Conservation (phyloP, 2,888 invertebrate genomes). For the Hemaris fuciformis region DNA sequence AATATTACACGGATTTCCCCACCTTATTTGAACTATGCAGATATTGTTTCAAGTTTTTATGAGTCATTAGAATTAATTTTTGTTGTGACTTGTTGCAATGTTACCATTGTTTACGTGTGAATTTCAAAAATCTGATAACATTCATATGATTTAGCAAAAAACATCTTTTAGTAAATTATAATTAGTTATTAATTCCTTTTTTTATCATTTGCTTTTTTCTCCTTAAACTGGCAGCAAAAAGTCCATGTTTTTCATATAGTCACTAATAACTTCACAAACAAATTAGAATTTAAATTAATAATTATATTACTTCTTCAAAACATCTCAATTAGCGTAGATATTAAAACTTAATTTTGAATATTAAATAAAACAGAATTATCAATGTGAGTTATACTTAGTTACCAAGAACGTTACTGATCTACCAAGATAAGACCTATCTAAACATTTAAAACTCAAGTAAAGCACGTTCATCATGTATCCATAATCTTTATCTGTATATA, state of each 20-base stretch:
- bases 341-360: not conserved
- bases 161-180: too few species aligned
- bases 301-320: too few species aligned
- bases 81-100: too few species aligned
- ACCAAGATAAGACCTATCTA: not conserved
- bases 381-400: not conserved
- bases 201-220: too few species aligned
- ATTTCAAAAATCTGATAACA: too few species aligned
- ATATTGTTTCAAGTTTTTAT: not conserved
- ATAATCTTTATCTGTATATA: not conserved
- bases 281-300: not conserved
- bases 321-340: too few species aligned
- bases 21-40: constrained; percentile 13
- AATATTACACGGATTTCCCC: constrained; percentile 65
- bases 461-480: not conserved
- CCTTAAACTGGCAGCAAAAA: not conserved
- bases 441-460: not conserved
- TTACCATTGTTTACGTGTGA: not conserved
- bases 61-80: not conserved
- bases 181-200: too few species aligned
- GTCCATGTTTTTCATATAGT: not conserved
- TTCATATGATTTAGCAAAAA: too few species aligned
- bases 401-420: not conserved
- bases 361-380: not conserved
- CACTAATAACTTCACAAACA: not conserved